Conservation (phyloP, 2,797 vertebrate genomes). For the Sebastes cheni region DNA sequence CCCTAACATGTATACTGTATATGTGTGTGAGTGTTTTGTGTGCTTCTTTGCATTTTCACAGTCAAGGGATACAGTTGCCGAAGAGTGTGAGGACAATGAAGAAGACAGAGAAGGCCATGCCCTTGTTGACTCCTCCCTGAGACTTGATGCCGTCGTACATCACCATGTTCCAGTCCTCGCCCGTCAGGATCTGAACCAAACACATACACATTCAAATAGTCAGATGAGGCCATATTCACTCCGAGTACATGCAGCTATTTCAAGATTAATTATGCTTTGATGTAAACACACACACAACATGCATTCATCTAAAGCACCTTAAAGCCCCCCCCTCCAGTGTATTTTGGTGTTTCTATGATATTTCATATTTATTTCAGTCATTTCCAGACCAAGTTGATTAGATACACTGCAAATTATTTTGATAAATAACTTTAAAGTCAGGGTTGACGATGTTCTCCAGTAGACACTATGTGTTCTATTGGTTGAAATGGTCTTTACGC, state of each 20-base stretch:
- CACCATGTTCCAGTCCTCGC: slow-evolving; percentile 97
- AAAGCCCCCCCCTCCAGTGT: too few relatives aligned
- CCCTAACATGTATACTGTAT: too few relatives aligned
- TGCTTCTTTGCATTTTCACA: neutral
- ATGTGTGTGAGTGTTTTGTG: neutral
- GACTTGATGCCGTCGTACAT: slow-evolving; percentile 98
- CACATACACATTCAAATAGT: neutral
- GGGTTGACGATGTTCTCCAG: too few relatives aligned
- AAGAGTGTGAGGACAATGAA: slow-evolving; percentile 98
- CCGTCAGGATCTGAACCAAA: slow-evolving; percentile 89
- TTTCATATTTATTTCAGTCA: too few relatives aligned
- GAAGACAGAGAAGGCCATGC: slow-evolving; percentile 97
- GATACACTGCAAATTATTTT: too few relatives aligned
- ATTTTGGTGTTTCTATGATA: too few relatives aligned
- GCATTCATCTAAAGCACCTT: neutral
- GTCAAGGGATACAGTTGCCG: slow-evolving; percentile 92
- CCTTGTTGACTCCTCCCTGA: slow-evolving; percentile 94
- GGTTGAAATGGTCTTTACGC: too few relatives aligned
- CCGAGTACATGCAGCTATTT: neutral
- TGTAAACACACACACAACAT: neutral
- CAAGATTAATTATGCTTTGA: neutral
- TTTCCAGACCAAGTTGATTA: too few relatives aligned
- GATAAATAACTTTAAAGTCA: too few relatives aligned
- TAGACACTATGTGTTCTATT: too few relatives aligned
- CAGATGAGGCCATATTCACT: neutral